Conservation (phyloP, 2,113 vertebrate genomes). For the Arothron firmamentum region DNA sequence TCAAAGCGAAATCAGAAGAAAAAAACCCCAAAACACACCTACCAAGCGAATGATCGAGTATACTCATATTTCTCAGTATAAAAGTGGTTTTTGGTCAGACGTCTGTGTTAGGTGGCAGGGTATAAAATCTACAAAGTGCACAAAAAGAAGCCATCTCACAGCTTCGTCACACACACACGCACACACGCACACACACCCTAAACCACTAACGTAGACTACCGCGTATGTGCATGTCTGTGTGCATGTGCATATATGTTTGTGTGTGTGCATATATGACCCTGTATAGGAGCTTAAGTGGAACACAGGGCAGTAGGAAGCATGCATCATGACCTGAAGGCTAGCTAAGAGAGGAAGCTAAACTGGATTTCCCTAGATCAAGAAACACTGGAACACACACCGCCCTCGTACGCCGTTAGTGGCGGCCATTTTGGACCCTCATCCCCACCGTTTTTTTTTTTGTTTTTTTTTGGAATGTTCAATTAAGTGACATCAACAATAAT, state of each 20-base stretch:
- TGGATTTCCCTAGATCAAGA: slow-evolving; percentile 48
- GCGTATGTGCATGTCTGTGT: slow-evolving; percentile 43
- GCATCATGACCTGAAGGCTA: slow-evolving; percentile 74
- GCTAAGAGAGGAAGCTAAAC: slow-evolving; percentile 69
- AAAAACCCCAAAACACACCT: slow-evolving; percentile 41
- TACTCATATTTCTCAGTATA: slow-evolving; percentile 63
- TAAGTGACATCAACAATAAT: slow-evolving; percentile 65
- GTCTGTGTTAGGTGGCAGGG: slow-evolving; percentile 66
- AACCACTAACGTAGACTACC: slow-evolving; percentile 59
- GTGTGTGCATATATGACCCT: slow-evolving; percentile 68
- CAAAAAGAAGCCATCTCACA: slow-evolving; percentile 60
- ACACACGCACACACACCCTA: slow-evolving; percentile 62
- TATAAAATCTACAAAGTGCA: slow-evolving; percentile 78
- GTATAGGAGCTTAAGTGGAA: slow-evolving; percentile 60
- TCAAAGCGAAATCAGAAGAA: slow-evolving; percentile 50
- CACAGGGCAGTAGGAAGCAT: slow-evolving; percentile 74
- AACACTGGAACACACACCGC: slow-evolving; percentile 64
- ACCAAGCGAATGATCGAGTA: slow-evolving; percentile 58
- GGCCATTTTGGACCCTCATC: slow-evolving; percentile 41
- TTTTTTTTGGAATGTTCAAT: slow-evolving; percentile 69
- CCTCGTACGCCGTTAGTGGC: slow-evolving; percentile 55
- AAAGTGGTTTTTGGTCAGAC: slow-evolving; percentile 73
- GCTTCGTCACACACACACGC: slow-evolving; percentile 54
- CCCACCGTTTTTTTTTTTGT: slow-evolving; percentile 38
- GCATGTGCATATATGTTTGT: slow-evolving; percentile 8